Evolutionary conservation across 2,888 invertebrate species (phyloP).

Genomic region (Nowickia ferox): DNA sequence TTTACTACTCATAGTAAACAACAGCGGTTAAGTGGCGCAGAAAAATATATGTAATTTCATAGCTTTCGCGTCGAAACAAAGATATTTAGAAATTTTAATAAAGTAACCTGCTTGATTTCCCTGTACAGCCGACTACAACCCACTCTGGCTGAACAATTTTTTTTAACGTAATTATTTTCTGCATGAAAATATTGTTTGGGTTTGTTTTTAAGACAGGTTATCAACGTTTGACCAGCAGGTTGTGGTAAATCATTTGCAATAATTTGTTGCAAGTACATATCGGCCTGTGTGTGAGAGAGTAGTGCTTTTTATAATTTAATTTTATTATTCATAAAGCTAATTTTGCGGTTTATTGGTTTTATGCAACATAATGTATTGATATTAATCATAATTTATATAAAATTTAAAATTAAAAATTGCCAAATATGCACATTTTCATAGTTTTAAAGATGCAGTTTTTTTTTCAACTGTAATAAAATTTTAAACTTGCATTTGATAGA

Average conservation of each 20-base stretch:
- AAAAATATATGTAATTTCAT: no score
- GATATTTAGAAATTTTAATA: no score
- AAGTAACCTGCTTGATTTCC: not conserved
- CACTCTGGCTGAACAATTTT: not conserved
- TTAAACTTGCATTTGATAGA: no score
- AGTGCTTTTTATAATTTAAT: not conserved
- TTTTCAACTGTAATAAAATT: no score
- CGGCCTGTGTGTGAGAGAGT: not conserved
- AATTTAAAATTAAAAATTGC: conserved; percentile 15
- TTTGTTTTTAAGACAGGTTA: conserved; percentile 40
- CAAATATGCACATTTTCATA: not conserved
- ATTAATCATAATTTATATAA: not conserved
- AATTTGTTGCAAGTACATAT: conserved; percentile 10
- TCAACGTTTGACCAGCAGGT: conserved; percentile 51
- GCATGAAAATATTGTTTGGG: conserved; percentile 8
- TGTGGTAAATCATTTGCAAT: conserved; percentile 64
- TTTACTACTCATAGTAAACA: no score
- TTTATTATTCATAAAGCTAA: conserved; percentile 61
- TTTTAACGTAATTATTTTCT: conserved; percentile 43
- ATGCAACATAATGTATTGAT: conserved; percentile 16
- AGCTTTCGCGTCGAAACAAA: no score
- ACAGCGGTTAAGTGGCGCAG: no score
- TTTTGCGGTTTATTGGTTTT: conserved; percentile 41
- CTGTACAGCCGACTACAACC: no score
- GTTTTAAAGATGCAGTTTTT: no score